Base-by-base conservation (phyloP, 2,797 vertebrate species). In the Scomberomorus guttatus region DNA sequence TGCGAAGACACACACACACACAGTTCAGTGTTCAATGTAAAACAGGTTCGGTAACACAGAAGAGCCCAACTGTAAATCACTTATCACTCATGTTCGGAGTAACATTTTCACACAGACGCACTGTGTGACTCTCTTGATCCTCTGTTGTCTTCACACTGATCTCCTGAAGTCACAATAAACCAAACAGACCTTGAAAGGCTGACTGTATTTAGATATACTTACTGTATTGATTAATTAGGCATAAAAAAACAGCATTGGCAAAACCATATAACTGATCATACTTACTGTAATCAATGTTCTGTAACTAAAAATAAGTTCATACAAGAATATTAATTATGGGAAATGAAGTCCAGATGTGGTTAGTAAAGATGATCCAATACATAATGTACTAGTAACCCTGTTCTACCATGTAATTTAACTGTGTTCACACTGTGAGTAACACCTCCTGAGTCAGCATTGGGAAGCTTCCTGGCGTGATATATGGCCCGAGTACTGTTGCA, bases 401-500 rank as follows among this genome's bases (percentile, higher is more conserved):
- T 54, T 54, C 18, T 18, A 11, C 52, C 15, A 51, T 55, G 44
- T 48, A 48, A 48, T 48, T 39, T 48, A 8, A 3, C 15, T 20
- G 12, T 48, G 63, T 50, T 68, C 14, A 34, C 37, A 48, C 20
- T 25, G 20, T 34, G 37, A 69, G 55, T 39, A n/a, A 50, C 58
- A 69, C 50, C 20, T 51, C 44, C 20, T 59, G 32, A 80, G 72
- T 73, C 64, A 70, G 59, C 54, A 60, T 64, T 18, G 10, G n/a
- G 48, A 14, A 48, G 34, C 44, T 67, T 61, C 29, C 51, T 61
- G 42, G 50, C 37, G n/a, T 11, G 24, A 68, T 54, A 29, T 69
- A 50, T 52, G 50, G 73, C 74, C 39, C 72, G 63, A 64, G 79
- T 42, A 62, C 37, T 25, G 52, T 54, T 59, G 22, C 37, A 60